Conservation (phyloP, 2,113 vertebrate genomes). For the Bos taurus region DNA sequence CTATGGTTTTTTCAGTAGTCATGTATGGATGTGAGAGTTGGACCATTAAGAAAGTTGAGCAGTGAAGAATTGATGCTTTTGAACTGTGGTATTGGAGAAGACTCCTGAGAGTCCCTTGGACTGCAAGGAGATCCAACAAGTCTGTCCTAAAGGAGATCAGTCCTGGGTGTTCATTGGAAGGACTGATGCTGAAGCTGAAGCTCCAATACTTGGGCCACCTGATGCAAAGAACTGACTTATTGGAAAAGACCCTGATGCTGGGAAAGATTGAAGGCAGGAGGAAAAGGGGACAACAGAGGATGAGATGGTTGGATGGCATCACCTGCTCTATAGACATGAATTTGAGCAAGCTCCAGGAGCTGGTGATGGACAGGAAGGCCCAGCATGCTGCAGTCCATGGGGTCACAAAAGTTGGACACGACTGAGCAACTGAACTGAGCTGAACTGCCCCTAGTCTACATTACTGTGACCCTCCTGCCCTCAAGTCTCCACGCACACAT, state of each 20-base stretch:
- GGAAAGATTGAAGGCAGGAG: neutral
- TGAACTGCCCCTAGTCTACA: neutral
- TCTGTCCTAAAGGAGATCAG: neutral
- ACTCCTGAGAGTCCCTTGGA: neutral
- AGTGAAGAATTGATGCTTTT: neutral
- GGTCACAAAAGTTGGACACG: accelerated
- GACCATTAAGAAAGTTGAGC: neutral
- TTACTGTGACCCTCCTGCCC: neutral
- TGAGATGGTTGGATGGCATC: neutral
- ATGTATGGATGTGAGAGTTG: neutral
- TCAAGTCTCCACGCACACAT: neutral
- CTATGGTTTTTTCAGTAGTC: neutral
- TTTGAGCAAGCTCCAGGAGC: neutral
- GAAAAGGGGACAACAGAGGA: neutral
- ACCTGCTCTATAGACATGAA: neutral
- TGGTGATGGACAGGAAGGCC: neutral
- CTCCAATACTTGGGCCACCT: neutral
- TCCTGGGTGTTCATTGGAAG: neutral
- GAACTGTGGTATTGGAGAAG: neutral
- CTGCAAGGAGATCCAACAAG: neutral
- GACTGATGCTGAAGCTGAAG: neutral
- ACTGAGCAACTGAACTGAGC: neutral
- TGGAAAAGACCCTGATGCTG: neutral
- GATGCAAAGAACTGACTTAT: neutral
- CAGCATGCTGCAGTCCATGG: neutral